Conservation (phyloP, 2,113 vertebrate species). For the Scalopus aquaticus region DNA sequence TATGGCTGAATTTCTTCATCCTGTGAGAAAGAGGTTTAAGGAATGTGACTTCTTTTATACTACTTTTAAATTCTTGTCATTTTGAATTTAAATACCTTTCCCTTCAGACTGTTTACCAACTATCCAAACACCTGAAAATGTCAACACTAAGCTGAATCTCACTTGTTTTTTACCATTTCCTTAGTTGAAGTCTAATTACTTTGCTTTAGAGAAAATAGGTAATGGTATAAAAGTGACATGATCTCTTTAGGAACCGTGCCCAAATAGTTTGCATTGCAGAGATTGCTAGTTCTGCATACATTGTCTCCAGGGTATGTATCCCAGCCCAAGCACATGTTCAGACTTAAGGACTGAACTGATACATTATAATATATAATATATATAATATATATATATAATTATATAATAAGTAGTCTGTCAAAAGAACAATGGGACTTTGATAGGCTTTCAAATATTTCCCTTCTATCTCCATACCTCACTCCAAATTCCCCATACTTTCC, state of each 20-base stretch:
- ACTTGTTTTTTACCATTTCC: neutral
- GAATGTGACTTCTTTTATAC: neutral
- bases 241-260: neutral
- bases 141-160: neutral
- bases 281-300: neutral
- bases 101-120: neutral
- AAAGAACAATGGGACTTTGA: neutral
- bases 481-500: neutral
- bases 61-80: neutral
- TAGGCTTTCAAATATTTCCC: neutral
- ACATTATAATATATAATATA: too few relatives aligned
- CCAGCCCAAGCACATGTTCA: neutral
- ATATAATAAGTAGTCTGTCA: neutral
- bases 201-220: neutral
- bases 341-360: neutral
- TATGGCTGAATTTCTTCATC: constrained; percentile 9
- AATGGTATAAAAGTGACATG: neutral
- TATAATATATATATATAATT: too few relatives aligned
- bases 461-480: neutral
- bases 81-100: constrained; percentile 2
- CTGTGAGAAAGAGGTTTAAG: constrained; percentile 14
- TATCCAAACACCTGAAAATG: neutral
- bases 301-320: neutral
- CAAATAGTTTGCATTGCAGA: neutral
- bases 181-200: constrained; percentile 14